A percentile compares a stretch with the other conserved stretches of the same genome.
These are phyloP conservation scores for Incurvaria masculella DNA, from an alignment of 2,888 invertebrate genomes.

Conservation along the genomic window DNA sequence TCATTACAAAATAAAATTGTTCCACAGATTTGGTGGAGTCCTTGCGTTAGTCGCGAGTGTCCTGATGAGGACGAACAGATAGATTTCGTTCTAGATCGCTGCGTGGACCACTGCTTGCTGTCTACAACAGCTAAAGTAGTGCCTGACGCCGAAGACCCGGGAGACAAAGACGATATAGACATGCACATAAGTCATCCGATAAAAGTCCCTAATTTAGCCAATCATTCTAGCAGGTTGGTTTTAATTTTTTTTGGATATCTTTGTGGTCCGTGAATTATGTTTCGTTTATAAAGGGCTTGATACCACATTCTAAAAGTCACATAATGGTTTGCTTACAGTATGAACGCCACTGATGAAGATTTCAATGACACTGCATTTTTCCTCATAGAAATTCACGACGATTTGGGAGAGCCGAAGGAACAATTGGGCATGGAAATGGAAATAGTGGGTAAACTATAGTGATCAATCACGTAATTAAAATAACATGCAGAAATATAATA, in stretches of 20 bases:
- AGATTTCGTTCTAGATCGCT: slow-evolving; percentile 68
- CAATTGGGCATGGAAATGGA: slow-evolving; percentile 75
- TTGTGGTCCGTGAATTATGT: no score
- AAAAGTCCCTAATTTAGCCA: slow-evolving; percentile 37
- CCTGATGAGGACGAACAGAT: slow-evolving; percentile 70
- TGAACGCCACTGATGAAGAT: slow-evolving; percentile 37
- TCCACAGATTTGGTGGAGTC: slow-evolving; percentile 76
- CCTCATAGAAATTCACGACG: slow-evolving; percentile 68
- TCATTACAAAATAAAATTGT: neutral
- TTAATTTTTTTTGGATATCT: no score
- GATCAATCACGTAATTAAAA: no score
- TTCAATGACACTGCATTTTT: slow-evolving; percentile 58
- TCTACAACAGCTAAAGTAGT: slow-evolving; percentile 29
- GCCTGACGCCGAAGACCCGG: slow-evolving; percentile 38
- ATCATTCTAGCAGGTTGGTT: slow-evolving; percentile 29
- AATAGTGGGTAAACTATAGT: slow-evolving; percentile 49
- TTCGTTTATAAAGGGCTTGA: no score
- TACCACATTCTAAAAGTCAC: no score
- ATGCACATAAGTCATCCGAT: slow-evolving; percentile 54
- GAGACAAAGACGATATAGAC: slow-evolving; percentile 52
- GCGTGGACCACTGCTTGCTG: slow-evolving; percentile 69
- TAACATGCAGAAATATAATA: neutral
- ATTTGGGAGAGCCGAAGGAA: slow-evolving; percentile 71
- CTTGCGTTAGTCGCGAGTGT: slow-evolving; percentile 75
- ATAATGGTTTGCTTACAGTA: no score